These are phyloP conservation scores for Hedya salicella DNA, from an alignment of 2,888 invertebrate species.

Conservation along the genomic window DNA sequence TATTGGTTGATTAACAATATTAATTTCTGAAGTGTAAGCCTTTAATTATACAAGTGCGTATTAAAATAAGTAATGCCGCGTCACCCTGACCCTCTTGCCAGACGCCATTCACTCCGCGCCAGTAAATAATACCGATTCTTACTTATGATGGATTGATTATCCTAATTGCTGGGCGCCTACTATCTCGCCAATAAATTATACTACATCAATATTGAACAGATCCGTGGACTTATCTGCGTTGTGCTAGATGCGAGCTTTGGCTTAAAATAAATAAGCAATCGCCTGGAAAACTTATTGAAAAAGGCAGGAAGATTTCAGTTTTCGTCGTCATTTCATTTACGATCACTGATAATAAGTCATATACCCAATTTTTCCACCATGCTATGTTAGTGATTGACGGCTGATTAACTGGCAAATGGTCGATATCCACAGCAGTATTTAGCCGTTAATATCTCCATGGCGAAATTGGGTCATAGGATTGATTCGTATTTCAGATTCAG, in stretches of 20 bases:
- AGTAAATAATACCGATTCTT: constrained; percentile 25
- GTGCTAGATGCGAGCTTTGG: background rate
- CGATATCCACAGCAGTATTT: no score
- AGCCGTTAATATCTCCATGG: no score
- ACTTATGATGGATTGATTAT: constrained; percentile 65
- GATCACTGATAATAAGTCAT: no score
- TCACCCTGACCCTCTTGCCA: constrained; percentile 23
- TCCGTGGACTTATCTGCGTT: constrained; percentile 1
- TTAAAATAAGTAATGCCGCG: constrained; percentile 7
- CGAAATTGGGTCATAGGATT: no score
- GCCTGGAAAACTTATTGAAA: background rate
- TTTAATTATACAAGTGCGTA: constrained; percentile 8
- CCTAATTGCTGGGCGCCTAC: constrained; percentile 62
- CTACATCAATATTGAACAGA: constrained; percentile 40
- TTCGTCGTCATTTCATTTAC: no score
- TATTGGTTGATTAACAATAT: background rate
- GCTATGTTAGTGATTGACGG: no score
- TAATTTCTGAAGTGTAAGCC: constrained; percentile 16
- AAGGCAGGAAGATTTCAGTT: no score
- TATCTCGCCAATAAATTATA: constrained; percentile 50
- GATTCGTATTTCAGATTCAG: no score
- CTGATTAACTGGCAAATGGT: no score
- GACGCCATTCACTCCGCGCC: constrained; percentile 9
- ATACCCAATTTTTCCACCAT: no score
- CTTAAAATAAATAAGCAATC: background rate